phyloP scores from a whole-genome alignment of 2,888 invertebrate species.

The Galerucella nymphaeae region DNA sequence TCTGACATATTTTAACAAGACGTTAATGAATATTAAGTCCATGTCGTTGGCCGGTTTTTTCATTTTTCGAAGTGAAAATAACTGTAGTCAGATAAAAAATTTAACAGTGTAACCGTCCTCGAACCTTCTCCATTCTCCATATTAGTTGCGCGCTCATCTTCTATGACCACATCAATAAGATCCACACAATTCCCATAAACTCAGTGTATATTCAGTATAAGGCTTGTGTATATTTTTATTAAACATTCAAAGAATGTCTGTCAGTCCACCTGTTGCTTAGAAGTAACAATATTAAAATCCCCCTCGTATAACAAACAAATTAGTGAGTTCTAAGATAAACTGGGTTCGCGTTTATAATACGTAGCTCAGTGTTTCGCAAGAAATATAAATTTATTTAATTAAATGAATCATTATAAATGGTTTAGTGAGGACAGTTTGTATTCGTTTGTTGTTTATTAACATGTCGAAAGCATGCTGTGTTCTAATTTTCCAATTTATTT shows the following conservation, averaged over 20 bases:
- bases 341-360: background rate
- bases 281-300: background rate
- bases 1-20: background rate
- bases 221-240: background rate
- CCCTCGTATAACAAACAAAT: background rate
- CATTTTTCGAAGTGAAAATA: background rate
- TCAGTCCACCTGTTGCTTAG: background rate
- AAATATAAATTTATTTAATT: background rate
- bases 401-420: constrained; percentile 5
- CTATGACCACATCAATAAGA: background rate
- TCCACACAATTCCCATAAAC: background rate
- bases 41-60: background rate
- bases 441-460: constrained; percentile 4
- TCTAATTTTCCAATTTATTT: constrained; percentile 3
- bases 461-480: constrained; percentile 9
- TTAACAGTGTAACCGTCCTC: background rate
- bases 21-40: background rate
- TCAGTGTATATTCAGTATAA: background rate
- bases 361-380: constrained; percentile 1
- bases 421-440: constrained; percentile 2
- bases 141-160: background rate
- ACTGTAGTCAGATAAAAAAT: background rate
- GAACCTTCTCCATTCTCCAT: background rate
- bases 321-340: background rate
- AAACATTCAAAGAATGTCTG: background rate